phyloP scores from a whole-genome alignment of 1,140 invertebrate species.

The Phenacoccus solenopsis region DNA sequence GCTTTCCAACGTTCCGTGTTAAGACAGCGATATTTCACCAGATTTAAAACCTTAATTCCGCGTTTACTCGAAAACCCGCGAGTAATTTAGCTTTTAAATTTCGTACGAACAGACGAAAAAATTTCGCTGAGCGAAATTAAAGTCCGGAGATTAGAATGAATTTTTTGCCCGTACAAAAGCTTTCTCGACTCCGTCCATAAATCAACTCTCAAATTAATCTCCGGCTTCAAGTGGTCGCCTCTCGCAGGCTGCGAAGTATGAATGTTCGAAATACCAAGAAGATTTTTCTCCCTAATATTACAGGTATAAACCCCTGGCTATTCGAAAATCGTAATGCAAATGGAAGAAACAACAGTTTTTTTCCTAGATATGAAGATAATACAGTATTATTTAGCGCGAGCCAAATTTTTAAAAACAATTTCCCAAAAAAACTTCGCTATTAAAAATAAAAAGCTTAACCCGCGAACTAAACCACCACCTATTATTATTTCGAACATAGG shows the following conservation, averaged over 20 bases:
- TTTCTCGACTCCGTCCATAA: background rate
- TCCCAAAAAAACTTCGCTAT: too few species aligned
- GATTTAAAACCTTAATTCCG: background rate
- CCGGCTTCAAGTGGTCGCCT: background rate
- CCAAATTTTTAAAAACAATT: too few species aligned
- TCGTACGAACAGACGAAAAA: background rate
- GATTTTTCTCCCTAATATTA: background rate
- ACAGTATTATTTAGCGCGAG: too few species aligned
- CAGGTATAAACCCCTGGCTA: too few species aligned
- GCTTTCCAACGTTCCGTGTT: too few species aligned
- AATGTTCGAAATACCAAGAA: background rate
- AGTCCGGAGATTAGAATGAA: background rate
- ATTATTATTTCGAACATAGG: too few species aligned
- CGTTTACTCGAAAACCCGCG: background rate
- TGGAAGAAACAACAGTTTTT: too few species aligned
- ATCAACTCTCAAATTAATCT: conserved; percentile 2
- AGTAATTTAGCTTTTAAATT: background rate
- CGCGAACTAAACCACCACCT: too few species aligned
- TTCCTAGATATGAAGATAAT: too few species aligned
- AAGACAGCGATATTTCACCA: background rate
- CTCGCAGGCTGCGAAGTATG: background rate
- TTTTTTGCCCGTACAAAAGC: background rate
- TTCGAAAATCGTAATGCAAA: too few species aligned
- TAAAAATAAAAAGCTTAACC: too few species aligned
- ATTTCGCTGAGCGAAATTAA: background rate